Evolutionary conservation across 2,888 invertebrate genomes (phyloP), one percentile per base, ranked within the genome.

Genomic region (Drosophila leonis): DNA sequence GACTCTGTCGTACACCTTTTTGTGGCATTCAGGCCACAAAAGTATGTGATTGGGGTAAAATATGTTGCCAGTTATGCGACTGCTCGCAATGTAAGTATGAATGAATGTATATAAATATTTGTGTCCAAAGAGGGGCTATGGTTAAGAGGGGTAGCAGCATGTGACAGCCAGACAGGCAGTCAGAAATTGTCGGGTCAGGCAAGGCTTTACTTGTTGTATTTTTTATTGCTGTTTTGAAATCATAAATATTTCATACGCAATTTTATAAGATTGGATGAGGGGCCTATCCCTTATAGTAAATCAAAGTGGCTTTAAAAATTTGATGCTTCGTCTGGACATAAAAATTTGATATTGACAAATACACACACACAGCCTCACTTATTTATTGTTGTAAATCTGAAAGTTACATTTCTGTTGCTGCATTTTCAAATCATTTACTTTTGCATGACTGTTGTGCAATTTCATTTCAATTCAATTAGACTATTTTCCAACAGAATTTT

Each of bases 241-340:
- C 75, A 82, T 86, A 82, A 83, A 88, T 88, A 83, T 83, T 78
- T 83, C 60, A 86, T 82, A 71, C 61, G 76, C 77, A 83, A 82
- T 86, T 82, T 78, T 56, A 77, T 75, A 63, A 77, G 63, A 73
- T 72, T 69, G 80, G 63, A 68, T 64, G 52, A 29, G 41, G 67
- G 67, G 41, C 63, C 65, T 65, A 62, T 51, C 52, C 37, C 6
- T 46, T 29, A 42, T 51, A 51, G 66, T 75, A 78, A 84, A 84
- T 84, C 83, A 84, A 84, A 87, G 74, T 77, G 71, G 65, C 71
- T 71, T 82, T 88, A 72, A 78, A 86, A 83, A 75, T 83, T 82
- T 74, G 31, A 87, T 80, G 68, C 65, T 51, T 42, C 44, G 68
- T 52, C 61, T 75, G 68, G 44, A 49, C 74, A 83, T 83, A 67